Evolutionary conservation across 2,888 invertebrate genomes (phyloP), one percentile per base, ranked within the genome.

Genomic region (Idaea straminata): DNA sequence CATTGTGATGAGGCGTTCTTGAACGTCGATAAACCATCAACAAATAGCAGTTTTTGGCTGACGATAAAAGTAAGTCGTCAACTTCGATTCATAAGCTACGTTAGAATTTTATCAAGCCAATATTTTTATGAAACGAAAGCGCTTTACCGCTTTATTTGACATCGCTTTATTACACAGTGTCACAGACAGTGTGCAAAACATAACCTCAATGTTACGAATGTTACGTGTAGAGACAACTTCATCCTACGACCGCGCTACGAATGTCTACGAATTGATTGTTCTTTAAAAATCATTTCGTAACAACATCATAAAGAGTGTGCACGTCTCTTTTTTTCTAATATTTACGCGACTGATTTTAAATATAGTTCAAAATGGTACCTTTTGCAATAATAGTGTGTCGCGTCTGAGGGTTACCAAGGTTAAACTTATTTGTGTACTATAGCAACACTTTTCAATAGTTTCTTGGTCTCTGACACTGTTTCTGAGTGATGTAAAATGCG

Each of bases 401-500:
- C 47, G 47, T 47, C 47, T 47, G 47, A 69, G 66, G 69, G 73
- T 77, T 70, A 72, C 63, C 73, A 74, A 79, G 75, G 80, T 77
- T 76, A 76, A 69, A 72, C 74, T 71, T 67, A 64, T 67, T 70
- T 62, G 70, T 38, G 38, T 64, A 64, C 58, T 58, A 67, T 69
- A 66, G 65, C 61, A 67, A 67, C 67, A 67, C 65, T 66, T 2
- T 10, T 10, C 0, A 13, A 47, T 47, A 47, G 47, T 47, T 47
- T 47, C 47, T 47, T 10, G 47, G 47, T 6, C 10, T 47, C 47
- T 47, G 47, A 47, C 47, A 47, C 47, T 47, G 47, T 47, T 47
- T 47, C 10, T 13, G 47, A 47, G 10, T 47, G 47, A 47, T 47
- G 47, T 47, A 47, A 47, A 47, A 47, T 47, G 47, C 13, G 47